Evolutionary conservation across 2,888 invertebrate species (phyloP), one percentile per base, ranked within the genome.

Genomic region (Tenthredo notha): DNA sequence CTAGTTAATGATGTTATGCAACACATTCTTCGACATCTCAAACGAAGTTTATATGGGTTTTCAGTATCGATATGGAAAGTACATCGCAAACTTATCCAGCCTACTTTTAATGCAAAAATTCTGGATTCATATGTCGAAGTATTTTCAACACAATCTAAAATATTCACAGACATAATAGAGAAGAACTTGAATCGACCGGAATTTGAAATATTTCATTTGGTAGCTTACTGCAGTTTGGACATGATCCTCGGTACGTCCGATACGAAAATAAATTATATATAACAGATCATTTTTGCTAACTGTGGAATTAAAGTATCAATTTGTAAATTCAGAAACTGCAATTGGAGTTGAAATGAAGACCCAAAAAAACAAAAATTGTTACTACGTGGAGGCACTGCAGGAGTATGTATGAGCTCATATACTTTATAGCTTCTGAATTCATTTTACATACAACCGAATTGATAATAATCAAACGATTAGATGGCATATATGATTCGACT

Each of bases 51-150:
- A 25, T n/a, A n/a, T n/a, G n/a, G 29, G 40, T 15, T 50, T 18
- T 0, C 92, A 94, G 96, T 95, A 72, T 92, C 93, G 0, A 94
- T 95, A 90, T 96, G 96, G 96, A 94, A 94, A 87, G 88, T 91
- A 0, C 94, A 96, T 85, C 93, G 96, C 3, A 95, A 95, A 88
- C 90, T 95, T 54, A 93, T 96, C 4, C 94, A 95, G 25, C 96
- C 96, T 0, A 94, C 96, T 25, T 96, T 96, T 90, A 95, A 96
- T 90, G 95, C 95, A 90, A 95, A 94, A 85, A 94, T 95, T 85
- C 91, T 96, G 50, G 95, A 96, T 85, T 94, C 95, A 61, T 96
- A 95, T 89, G 93, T 96, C 12, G 94, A 94, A 4, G 94, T 96
- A 7, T 96, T 96, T 90, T 95, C 94, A 29, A 94, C 95, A 86